These are phyloP conservation scores for Caenorhabditis sp. DNA, from an alignment of 2,888 invertebrate genomes.

Conservation along the genomic window DNA sequence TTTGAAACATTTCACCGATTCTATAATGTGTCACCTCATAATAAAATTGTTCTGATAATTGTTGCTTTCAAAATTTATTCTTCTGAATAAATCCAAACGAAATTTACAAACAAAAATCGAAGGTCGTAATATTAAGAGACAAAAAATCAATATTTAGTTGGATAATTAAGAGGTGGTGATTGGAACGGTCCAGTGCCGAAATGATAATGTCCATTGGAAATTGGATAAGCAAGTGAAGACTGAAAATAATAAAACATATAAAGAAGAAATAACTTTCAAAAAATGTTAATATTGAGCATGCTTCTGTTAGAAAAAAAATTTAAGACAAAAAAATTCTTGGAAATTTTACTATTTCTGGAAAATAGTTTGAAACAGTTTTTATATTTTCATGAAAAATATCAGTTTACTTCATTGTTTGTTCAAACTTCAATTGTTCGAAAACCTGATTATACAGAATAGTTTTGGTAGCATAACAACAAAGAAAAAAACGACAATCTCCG, in stretches of 20 bases:
- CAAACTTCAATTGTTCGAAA: too few relatives aligned
- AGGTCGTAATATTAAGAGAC: neutral
- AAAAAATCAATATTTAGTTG: constrained; percentile 38
- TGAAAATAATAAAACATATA: neutral
- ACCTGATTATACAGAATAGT: too few relatives aligned
- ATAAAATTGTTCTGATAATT: neutral
- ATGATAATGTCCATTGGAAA: constrained; percentile 48
- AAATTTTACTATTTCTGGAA: too few relatives aligned
- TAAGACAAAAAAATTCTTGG: too few relatives aligned
- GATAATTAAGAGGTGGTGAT: constrained; percentile 49
- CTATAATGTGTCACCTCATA: constrained; percentile 1
- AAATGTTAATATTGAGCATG: too few relatives aligned
- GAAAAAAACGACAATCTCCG: too few relatives aligned
- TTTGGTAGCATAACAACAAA: too few relatives aligned
- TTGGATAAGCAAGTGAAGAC: constrained; percentile 50
- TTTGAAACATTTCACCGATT: neutral
- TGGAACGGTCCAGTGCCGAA: constrained; percentile 54
- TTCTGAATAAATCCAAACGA: neutral
- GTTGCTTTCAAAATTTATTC: neutral
- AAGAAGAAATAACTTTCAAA: constrained; percentile 1
- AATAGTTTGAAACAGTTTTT: too few relatives aligned
- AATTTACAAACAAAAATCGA: neutral
- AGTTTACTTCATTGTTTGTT: too few relatives aligned
- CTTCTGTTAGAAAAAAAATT: too few relatives aligned
- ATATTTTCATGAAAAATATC: too few relatives aligned